Base-by-base conservation (phyloP, 2,888 invertebrate genomes). In the Drosophila austrosaltans region DNA sequence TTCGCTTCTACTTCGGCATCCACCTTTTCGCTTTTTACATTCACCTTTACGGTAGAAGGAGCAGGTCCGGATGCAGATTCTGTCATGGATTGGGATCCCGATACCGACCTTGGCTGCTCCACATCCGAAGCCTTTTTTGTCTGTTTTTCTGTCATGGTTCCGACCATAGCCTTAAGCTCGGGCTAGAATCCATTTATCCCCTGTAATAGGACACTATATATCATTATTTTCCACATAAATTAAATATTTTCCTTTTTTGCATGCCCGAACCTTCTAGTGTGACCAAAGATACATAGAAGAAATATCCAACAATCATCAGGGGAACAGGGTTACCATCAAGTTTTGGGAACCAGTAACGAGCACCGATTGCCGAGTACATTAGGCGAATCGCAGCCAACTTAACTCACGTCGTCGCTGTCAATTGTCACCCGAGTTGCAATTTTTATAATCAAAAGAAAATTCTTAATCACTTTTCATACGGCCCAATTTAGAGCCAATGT, bases 1-100 rank as follows among this genome's bases (percentile, higher is more conserved):
- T 90, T 91, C n/a, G 78, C 79, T 56, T 92, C 91, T 20, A 92
- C 78, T 72, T 92, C 91, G 7, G 78, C 80, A 69, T 92, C 92
- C 48, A 90, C 67, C 83, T 86, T 90, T 79, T 92, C 92, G 63
- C 85, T 65, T 75, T 92, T 92, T 20, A 92, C 85, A 79, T 82
- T 89, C 28, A 60, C 54, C 25, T 67, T 42, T 12, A 6, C 12
- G 2, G 42, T 6, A 6, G 59, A 4, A 10, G 36, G 28, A 36
- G 7, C 10, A 28, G 28, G 28, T 28, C 48, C 48, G 12, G 58
- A 1, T 28, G 54, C 48, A n/a, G 58, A 1, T 56, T 42, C 30
- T 32, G 20, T 28, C 40, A 3, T 8, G 59, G 57, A 59, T 71
- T 71, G 20, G 54, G 10, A 53, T 54, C 25, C n/a, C 20, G 64